Conservation (phyloP, 2,888 invertebrate species). For the Pseudolycoriella hygida region DNA sequence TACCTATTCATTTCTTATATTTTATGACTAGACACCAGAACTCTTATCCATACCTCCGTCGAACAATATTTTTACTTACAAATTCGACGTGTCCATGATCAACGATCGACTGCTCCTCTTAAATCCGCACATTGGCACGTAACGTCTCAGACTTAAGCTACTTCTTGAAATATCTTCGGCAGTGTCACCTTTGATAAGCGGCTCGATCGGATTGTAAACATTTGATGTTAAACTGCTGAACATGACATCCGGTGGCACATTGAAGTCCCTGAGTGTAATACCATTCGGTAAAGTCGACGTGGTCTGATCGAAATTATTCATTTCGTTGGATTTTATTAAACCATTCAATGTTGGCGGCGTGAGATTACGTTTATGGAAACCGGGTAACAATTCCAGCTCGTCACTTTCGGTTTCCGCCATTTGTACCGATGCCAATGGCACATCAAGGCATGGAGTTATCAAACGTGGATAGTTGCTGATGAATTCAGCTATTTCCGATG, state of each 20-base stretch:
- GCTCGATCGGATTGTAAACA: slow-evolving; percentile 12
- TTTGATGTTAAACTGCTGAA: neutral
- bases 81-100: neutral
- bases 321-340: neutral
- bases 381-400: slow-evolving; percentile 19
- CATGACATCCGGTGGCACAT: slow-evolving; percentile 9
- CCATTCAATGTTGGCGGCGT: neutral
- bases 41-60: too few species aligned
- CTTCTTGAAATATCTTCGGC: slow-evolving; percentile 5
- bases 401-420: slow-evolving; percentile 39
- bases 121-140: slow-evolving; percentile 13
- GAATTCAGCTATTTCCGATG: slow-evolving; percentile 64
- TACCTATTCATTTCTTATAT: too few species aligned
- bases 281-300: slow-evolving; percentile 4
- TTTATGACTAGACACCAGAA: too few species aligned
- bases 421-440: slow-evolving; percentile 54
- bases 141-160: slow-evolving; percentile 10
- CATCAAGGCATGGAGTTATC: slow-evolving; percentile 60
- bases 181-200: slow-evolving; percentile 9
- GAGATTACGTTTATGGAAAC: slow-evolving; percentile 13
- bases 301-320: slow-evolving; percentile 11
- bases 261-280: slow-evolving; percentile 8
- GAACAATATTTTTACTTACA: too few species aligned
- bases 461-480: slow-evolving; percentile 60
- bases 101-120: slow-evolving; percentile 2